Percentiles rank a stretch among this genome's conserved stretches.
phyloP scores from a whole-genome alignment of 2,888 invertebrate genomes.

The Megastigmus dorsalis region DNA sequence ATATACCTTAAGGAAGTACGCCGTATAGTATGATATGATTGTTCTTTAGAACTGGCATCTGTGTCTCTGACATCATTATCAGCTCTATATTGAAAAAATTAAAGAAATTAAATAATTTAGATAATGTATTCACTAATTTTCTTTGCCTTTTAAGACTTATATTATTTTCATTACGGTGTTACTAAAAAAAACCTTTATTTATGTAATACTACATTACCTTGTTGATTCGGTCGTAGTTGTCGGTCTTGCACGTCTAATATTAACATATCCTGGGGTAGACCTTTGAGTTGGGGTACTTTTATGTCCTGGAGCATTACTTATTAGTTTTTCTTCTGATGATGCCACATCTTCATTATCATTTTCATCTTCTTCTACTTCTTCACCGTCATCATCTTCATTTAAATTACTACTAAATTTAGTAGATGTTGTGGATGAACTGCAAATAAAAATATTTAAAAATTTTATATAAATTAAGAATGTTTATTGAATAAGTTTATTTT shows the following conservation, averaged over 20 bases:
- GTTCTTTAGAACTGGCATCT: conserved; percentile 7
- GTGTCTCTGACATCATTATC: conserved; percentile 47
- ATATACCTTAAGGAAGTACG: conserved; percentile 19
- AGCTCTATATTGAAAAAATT: conserved; percentile 15
- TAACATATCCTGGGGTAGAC: conserved; percentile 68
- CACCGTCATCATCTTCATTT: conserved; percentile 66
- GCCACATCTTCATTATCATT: conserved; percentile 74
- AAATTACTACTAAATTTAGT: conserved; percentile 46
- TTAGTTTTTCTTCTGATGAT: conserved; percentile 65
- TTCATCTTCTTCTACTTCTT: conserved; percentile 70
- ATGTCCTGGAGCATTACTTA: conserved; percentile 63
- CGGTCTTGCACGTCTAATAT: conserved; percentile 68
- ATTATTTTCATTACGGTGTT: not conserved
- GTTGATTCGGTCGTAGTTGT: conserved; percentile 61
- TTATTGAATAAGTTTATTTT: conserved; percentile 10
- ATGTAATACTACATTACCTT: conserved; percentile 58
- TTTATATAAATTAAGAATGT: not conserved
- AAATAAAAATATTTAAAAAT: not conserved
- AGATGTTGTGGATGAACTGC: conserved; percentile 38
- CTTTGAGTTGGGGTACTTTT: conserved; percentile 60
- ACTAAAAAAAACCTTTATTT: conserved; percentile 22
- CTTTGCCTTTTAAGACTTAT: not conserved
- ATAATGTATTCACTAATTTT: not conserved
- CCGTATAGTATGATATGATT: not conserved
- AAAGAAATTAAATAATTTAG: not conserved